phyloP scores from a whole-genome alignment of 2,888 invertebrate genomes.

The Drosophila maculinotata region DNA sequence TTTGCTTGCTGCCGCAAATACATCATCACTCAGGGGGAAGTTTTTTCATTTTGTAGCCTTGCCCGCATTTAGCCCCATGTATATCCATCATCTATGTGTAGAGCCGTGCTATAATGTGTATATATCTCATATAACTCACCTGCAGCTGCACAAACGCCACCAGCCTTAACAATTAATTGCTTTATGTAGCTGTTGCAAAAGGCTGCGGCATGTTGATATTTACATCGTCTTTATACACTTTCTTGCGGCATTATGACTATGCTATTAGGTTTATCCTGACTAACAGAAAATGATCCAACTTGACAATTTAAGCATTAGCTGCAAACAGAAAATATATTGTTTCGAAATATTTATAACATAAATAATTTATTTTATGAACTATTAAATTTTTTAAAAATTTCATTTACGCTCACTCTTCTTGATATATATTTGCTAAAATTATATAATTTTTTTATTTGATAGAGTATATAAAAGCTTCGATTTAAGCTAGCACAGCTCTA shows the following conservation, averaged over 20 bases:
- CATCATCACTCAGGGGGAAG: conserved; percentile 26
- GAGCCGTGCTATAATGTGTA: conserved; percentile 21
- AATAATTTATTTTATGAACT: too few species aligned
- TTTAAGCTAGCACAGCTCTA: neutral
- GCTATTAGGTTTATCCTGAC: neutral
- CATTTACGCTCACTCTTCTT: too few species aligned
- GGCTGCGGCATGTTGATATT: conserved; percentile 43
- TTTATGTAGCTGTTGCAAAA: conserved; percentile 44
- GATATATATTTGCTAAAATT: neutral
- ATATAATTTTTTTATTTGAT: neutral
- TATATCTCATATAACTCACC: conserved; percentile 59
- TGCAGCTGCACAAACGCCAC: conserved; percentile 56
- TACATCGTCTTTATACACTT: conserved; percentile 36
- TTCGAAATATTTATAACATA: too few species aligned
- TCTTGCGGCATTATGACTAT: neutral
- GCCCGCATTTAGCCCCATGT: conserved; percentile 51
- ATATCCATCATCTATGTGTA: conserved; percentile 52
- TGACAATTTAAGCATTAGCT: too few species aligned
- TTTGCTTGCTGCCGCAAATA: conserved; percentile 33
- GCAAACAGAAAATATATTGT: too few species aligned
- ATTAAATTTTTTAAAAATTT: too few species aligned
- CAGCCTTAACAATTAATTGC: conserved; percentile 65
- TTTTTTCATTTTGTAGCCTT: conserved; percentile 12
- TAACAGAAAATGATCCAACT: neutral
- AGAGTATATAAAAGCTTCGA: conserved; percentile 30